phyloP scores from a whole-genome alignment of 1,140 invertebrate genomes.

The Pseudomyrmex concolor region DNA sequence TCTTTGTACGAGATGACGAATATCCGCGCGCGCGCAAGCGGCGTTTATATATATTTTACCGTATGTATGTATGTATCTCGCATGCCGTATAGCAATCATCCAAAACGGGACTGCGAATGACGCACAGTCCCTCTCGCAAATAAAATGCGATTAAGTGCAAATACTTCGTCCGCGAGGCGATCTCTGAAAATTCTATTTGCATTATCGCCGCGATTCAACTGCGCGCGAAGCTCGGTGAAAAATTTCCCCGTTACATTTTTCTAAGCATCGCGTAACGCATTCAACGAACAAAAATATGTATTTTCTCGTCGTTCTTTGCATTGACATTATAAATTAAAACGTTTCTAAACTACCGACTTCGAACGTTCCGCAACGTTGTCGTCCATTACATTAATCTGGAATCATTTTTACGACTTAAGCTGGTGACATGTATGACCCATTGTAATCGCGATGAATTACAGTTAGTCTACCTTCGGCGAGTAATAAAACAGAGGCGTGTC shows the following conservation, averaged over 20 bases:
- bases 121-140: slow-evolving; percentile 5
- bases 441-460: slow-evolving; percentile 40
- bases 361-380: neutral
- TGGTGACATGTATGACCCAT: slow-evolving; percentile 26
- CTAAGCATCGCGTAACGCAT: too few relatives aligned
- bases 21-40: neutral
- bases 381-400: neutral
- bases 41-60: slow-evolving; percentile 21
- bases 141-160: slow-evolving; percentile 41
- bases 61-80: slow-evolving; percentile 24
- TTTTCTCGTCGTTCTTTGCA: neutral
- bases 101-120: slow-evolving; percentile 37
- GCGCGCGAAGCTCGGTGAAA: neutral
- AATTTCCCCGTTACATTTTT: too few relatives aligned
- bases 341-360: neutral
- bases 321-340: slow-evolving; percentile 5
- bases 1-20: slow-evolving; percentile 26
- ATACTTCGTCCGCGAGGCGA: neutral
- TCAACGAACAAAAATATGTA: neutral
- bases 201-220: neutral
- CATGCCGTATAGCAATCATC: slow-evolving; percentile 24
- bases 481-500: slow-evolving; percentile 56
- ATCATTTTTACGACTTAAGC: slow-evolving; percentile 3
- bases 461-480: slow-evolving; percentile 27
- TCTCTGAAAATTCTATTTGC: neutral